phyloP scores from a whole-genome alignment of 2,888 invertebrate species.

The Toxonevra muliebris region DNA sequence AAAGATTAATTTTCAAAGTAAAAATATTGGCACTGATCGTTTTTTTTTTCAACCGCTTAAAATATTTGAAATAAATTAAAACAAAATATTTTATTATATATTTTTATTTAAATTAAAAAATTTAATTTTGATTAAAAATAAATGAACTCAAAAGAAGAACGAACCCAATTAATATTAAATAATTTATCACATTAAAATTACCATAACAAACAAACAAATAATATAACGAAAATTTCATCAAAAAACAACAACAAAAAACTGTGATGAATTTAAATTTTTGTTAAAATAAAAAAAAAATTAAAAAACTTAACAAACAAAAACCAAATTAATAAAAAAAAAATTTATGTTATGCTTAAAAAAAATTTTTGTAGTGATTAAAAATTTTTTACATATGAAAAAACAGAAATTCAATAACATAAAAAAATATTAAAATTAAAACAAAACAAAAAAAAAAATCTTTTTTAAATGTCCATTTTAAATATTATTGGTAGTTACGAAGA shows the following conservation, averaged over 20 bases:
- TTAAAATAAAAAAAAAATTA: background rate
- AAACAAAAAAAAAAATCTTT: constrained; percentile 40
- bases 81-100: too few relatives aligned
- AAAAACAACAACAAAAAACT: background rate
- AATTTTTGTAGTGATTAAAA: constrained; percentile 20
- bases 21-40: too few relatives aligned
- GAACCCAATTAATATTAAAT: too few relatives aligned
- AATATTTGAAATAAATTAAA: too few relatives aligned
- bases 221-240: background rate
- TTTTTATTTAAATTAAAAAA: too few relatives aligned
- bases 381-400: constrained; percentile 19
- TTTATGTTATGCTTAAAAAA: constrained; percentile 9
- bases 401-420: background rate
- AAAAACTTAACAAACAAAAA: background rate
- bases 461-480: constrained; percentile 62
- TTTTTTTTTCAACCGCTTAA: too few relatives aligned
- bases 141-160: too few relatives aligned
- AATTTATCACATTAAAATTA: background rate
- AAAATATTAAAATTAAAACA: background rate
- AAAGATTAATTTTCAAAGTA: too few relatives aligned
- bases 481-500: constrained; percentile 60
- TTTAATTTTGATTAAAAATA: too few relatives aligned
- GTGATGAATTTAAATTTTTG: background rate
- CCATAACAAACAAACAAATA: constrained; percentile 12
- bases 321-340: background rate